A percentile compares a stretch with the other conserved stretches of the same genome.
Conservation (phyloP, 2,888 invertebrate species). For the Cryptus armator region DNA sequence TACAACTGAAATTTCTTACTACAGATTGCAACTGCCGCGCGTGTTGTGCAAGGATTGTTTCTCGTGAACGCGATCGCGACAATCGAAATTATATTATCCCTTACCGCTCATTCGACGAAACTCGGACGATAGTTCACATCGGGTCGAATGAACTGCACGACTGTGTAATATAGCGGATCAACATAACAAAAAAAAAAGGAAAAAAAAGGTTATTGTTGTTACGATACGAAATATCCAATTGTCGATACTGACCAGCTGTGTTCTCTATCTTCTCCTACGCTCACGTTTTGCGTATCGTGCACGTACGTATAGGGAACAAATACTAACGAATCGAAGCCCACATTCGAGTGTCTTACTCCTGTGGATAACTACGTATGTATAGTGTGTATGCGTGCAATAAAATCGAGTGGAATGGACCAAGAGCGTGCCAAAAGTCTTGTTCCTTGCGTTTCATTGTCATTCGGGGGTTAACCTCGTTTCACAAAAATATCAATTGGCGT, state of each 20-base stretch:
- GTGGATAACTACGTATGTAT: neutral
- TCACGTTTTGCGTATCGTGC: neutral
- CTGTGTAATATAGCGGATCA: neutral
- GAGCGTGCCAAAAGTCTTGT: conserved; percentile 52
- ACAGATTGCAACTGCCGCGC: conserved; percentile 20
- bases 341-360: conserved; percentile 1
- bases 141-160: conserved; percentile 1
- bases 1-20: conserved; percentile 1
- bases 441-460: conserved; percentile 55
- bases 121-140: neutral
- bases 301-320: neutral
- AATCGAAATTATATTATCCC: neutral
- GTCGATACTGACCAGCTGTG: conserved; percentile 46
- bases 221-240: conserved; percentile 24
- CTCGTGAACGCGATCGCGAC: conserved; percentile 8
- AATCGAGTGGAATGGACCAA: conserved; percentile 42
- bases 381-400: neutral
- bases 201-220: conserved; percentile 42
- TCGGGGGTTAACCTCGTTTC: conserved; percentile 60
- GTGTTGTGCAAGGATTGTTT: conserved; percentile 14
- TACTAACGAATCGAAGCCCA: neutral
- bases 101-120: neutral
- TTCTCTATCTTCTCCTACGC: conserved; percentile 5
- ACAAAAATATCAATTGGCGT: conserved; percentile 18
- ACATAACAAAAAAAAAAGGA: neutral